These are phyloP conservation scores for Steromphala cineraria DNA, from an alignment of 2,888 invertebrate species.

Conservation along the genomic window DNA sequence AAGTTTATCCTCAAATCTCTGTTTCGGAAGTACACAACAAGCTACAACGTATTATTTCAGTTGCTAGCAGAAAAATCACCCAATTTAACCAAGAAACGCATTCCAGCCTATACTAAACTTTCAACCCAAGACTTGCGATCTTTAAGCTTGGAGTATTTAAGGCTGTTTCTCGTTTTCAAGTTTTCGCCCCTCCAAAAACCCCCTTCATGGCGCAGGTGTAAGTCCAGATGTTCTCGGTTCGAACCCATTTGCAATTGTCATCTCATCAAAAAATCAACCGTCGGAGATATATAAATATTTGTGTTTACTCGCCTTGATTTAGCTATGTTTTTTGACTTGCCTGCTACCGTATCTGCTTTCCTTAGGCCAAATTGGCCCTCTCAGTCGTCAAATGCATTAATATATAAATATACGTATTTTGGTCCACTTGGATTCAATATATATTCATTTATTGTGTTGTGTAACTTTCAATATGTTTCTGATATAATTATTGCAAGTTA, in stretches of 20 bases:
- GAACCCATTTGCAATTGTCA: not conserved
- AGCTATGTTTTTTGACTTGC: slow-evolving; percentile 20
- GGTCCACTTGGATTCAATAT: not conserved
- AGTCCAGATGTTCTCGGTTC: slow-evolving; percentile 11
- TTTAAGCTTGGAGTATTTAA: no score
- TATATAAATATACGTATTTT: slow-evolving; percentile 1
- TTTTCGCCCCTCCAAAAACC: no score
- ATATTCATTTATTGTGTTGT: no score
- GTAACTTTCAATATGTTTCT: no score
- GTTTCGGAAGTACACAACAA: not conserved
- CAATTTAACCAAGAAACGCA: not conserved
- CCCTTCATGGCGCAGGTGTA: not conserved
- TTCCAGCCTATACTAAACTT: no score
- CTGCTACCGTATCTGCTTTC: slow-evolving; percentile 27
- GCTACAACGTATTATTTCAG: not conserved
- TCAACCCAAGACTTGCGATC: no score
- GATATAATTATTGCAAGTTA: no score
- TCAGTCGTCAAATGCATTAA: not conserved
- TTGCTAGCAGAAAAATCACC: not conserved
- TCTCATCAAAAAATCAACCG: slow-evolving; percentile 4
- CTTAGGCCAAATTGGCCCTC: slow-evolving; percentile 16
- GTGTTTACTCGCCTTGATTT: slow-evolving; percentile 22
- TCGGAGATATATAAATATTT: slow-evolving; percentile 24
- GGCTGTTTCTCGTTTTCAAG: no score
- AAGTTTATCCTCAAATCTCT: not conserved